Base-by-base conservation (phyloP, 2,797 vertebrate genomes). In the Eulemur coronatus region DNA sequence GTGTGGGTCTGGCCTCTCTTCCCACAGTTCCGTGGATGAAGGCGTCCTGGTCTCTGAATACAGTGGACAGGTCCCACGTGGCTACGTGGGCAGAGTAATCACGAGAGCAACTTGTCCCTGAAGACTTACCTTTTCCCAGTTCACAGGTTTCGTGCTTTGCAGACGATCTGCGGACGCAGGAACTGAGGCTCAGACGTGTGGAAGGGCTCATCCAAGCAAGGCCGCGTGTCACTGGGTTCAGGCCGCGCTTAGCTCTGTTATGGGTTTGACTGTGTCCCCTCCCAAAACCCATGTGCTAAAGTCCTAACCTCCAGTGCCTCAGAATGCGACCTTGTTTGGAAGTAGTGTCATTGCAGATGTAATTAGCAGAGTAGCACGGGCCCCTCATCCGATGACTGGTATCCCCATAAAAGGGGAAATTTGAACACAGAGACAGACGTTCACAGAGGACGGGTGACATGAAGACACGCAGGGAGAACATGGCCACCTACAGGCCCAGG, bases 41-140 rank as follows among this genome's bases (percentile, higher is more conserved):
- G 75, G 41, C 5, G 18, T 11, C 48, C 59, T 88, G 67, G 30
- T n/a, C 26, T 8, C 8, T 24, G 79, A 38, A 12, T 15, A 14
- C 14, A 10, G 30, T 7, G 7, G 15, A 43, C 30, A n/a, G 10
- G 35, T 57, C 55, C 38, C 33, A 1, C 0, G 2, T 28, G 63
- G 10, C 17, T 81, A 33, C 11, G 2, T 5, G 5, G 63, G 14
- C n/a, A 30, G 48, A 28, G 73, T 50, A 48, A 61, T 41, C 38
- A 13, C 24, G 69, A 70, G 3, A 38, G 43, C 38, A 79, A 43
- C 67, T 57, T 33, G 41, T 14, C 30, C 67, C 55, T 57, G 28
- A 89, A 52, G 43, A 30, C n/a, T 26, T 24, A 22, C 3, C 46
- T 84, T n/a, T 55, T n/a, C 63, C 50, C 9, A 15, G 24, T 26